Evolutionary conservation across 2,888 invertebrate genomes (phyloP).

Genomic region (Pristionchus exspectatus): DNA sequence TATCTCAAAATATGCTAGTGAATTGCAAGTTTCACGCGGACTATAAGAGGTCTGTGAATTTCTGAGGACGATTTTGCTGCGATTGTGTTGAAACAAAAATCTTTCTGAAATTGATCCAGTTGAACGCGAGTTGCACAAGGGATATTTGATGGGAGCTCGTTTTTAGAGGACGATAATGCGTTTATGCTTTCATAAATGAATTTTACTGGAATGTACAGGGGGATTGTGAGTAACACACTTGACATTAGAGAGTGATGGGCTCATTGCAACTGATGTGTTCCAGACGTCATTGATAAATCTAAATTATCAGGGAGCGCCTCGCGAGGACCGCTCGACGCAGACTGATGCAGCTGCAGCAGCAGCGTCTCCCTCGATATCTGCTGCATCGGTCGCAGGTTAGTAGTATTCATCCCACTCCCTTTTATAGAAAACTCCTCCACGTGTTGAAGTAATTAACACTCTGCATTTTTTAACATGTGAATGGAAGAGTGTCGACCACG

Average conservation of each 20-base stretch:
- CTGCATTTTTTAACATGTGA: no score
- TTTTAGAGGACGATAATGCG: background rate
- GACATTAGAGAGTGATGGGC: background rate
- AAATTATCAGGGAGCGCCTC: background rate
- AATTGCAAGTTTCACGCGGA: background rate
- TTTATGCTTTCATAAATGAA: background rate
- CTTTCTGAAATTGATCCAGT: background rate
- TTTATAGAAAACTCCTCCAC: background rate
- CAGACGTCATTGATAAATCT: background rate
- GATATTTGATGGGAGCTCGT: background rate
- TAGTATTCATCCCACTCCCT: no score
- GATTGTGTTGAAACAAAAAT: background rate
- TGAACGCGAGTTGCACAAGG: background rate
- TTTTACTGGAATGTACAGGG: background rate
- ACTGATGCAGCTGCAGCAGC: background rate
- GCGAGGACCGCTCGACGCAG: constrained; percentile 32
- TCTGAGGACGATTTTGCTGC: background rate
- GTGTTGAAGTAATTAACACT: background rate
- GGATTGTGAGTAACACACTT: background rate
- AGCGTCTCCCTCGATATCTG: background rate
- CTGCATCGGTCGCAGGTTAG: constrained; percentile 27
- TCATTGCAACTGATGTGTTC: background rate
- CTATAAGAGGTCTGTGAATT: background rate
- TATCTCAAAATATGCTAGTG: no score
- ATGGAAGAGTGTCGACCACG: no score